Evolutionary conservation across 1,140 invertebrate genomes (phyloP).

Genomic region (Harpegnathos saltator): DNA sequence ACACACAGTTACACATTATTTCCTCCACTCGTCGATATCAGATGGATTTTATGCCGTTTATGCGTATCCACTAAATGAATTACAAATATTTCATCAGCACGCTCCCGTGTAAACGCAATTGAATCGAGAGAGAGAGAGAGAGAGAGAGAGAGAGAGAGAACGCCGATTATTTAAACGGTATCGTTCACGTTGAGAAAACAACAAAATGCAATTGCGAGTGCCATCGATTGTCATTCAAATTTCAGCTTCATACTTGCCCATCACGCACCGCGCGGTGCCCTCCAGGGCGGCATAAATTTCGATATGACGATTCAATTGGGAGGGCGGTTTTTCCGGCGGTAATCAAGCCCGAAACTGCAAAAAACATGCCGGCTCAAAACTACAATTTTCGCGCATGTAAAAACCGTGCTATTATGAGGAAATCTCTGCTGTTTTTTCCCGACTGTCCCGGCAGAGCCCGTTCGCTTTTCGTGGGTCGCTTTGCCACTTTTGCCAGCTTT

Average conservation of each 20-base stretch:
- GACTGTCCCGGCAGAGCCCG: too few species aligned
- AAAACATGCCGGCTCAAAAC: background rate
- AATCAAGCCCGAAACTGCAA: conserved; percentile 26
- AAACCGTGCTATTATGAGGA: conserved; percentile 25
- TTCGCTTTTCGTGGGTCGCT: conserved; percentile 32
- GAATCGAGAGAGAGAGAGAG: too few species aligned
- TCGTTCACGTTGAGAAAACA: background rate
- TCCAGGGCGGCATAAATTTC: conserved; percentile 15
- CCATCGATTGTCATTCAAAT: background rate
- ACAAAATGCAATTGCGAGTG: conserved; percentile 17
- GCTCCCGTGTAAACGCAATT: too few species aligned
- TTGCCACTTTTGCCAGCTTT: too few species aligned
- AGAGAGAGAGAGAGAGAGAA: too few species aligned
- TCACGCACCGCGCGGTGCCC: background rate
- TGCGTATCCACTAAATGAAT: too few species aligned
- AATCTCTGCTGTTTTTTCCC: conserved; percentile 27
- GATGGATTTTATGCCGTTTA: too few species aligned
- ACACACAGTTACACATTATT: too few species aligned
- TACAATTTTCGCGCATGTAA: conserved; percentile 29
- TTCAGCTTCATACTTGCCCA: background rate
- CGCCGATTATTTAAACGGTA: background rate
- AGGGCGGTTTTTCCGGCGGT: background rate
- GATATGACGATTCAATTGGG: conserved; percentile 24
- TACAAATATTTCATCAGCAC: too few species aligned
- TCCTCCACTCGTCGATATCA: too few species aligned